These are phyloP conservation scores for Allophyes oxyacanthae DNA, from an alignment of 2,888 invertebrate genomes.

Conservation along the genomic window DNA sequence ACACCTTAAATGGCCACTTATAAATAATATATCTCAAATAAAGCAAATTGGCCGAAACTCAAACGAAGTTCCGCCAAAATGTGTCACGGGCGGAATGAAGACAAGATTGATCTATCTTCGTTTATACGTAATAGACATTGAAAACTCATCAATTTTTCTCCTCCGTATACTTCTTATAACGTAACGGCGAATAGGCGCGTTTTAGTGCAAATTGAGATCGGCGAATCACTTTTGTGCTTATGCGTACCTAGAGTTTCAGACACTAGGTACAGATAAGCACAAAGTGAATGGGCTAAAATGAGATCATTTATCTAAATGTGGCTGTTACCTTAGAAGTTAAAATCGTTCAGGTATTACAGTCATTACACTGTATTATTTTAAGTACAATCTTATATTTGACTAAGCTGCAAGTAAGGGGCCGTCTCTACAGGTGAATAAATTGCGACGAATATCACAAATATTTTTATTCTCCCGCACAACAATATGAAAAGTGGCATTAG, in stretches of 20 bases:
- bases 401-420: too few species aligned
- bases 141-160: conserved; percentile 66
- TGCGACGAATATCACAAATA: too few species aligned
- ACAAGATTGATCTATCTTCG: conserved; percentile 53
- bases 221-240: conserved; percentile 46
- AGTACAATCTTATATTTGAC: too few species aligned
- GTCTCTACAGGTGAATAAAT: too few species aligned
- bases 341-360: too few species aligned
- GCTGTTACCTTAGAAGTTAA: too few species aligned
- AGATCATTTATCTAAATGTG: too few species aligned
- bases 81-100: conserved; percentile 35
- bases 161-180: conserved; percentile 61
- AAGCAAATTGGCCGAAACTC: conserved; percentile 24
- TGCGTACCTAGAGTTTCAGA: not conserved
- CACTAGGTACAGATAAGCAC: too few species aligned
- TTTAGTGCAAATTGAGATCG: conserved; percentile 71
- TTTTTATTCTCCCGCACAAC: too few species aligned
- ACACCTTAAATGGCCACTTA: not conserved
- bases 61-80: conserved; percentile 26
- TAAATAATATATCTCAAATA: conserved; percentile 6
- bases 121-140: conserved; percentile 61
- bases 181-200: conserved; percentile 54
- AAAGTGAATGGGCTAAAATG: too few species aligned
- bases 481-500: too few species aligned
- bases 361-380: too few species aligned